Evolutionary conservation across 2,888 invertebrate genomes (phyloP).

Genomic region (Frankliniella fusca): DNA sequence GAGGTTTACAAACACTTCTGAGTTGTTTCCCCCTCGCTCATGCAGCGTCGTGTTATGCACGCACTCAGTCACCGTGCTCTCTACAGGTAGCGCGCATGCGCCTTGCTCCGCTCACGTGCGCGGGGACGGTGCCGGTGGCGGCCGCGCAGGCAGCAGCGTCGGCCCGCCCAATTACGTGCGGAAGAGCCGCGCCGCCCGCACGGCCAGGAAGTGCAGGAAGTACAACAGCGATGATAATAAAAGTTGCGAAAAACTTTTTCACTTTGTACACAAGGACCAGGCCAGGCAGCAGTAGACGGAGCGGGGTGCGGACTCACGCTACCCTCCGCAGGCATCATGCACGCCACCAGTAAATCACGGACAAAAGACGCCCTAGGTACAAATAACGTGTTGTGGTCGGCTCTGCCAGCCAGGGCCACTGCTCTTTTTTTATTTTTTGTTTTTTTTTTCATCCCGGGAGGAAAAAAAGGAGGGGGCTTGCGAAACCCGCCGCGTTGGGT

Average conservation of each 20-base stretch:
- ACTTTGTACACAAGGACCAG: not conserved
- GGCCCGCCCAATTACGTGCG: not conserved
- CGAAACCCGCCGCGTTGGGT: no score
- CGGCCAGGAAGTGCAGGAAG: not conserved
- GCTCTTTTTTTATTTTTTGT: no score
- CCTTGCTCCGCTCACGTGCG: no score
- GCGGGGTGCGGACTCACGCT: not conserved
- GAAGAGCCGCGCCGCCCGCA: not conserved
- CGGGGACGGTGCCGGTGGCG: no score
- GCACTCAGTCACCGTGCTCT: no score
- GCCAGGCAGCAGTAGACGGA: not conserved
- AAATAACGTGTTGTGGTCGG: not conserved
- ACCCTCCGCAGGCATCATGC: not conserved
- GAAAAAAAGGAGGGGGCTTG: no score
- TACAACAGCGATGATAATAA: slow-evolving; percentile 25
- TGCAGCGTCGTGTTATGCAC: no score
- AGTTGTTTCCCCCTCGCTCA: no score
- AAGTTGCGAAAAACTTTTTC: slow-evolving; percentile 18
- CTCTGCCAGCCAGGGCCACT: not conserved
- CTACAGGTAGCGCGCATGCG: no score
- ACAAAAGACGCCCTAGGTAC: slow-evolving; percentile 22
- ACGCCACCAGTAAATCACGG: slow-evolving; percentile 2
- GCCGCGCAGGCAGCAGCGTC: no score
- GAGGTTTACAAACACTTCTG: no score
- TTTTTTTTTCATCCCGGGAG: no score